A percentile compares a stretch with the other conserved stretches of the same genome.
phyloP scores from a whole-genome alignment of 1,140 invertebrate species.

The Odontomachus brunneus region DNA sequence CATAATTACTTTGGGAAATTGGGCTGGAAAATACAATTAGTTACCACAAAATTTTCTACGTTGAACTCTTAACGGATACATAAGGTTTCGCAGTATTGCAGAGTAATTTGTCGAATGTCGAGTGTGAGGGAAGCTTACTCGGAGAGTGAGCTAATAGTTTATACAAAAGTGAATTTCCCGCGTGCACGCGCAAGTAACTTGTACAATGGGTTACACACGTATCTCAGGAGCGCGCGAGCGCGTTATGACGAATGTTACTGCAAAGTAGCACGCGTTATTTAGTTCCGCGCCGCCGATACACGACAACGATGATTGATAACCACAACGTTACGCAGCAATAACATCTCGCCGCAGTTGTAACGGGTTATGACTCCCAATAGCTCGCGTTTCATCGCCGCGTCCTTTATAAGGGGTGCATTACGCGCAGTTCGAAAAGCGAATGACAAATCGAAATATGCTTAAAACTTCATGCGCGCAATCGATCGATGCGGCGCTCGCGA shows the following conservation, averaged over 20 bases:
- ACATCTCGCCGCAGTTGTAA: neutral
- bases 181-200: neutral
- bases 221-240: neutral
- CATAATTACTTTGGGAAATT: no score
- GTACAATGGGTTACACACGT: neutral
- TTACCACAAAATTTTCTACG: no score
- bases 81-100: neutral
- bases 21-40: no score
- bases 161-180: neutral
- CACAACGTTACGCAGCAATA: conserved; percentile 26
- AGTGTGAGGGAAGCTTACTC: no score
- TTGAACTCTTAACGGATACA: neutral
- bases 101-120: no score
- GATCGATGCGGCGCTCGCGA: neutral
- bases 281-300: conserved; percentile 15
- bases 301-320: conserved; percentile 37
- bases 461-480: neutral
- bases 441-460: neutral
- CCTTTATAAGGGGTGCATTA: neutral
- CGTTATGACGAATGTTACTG: neutral
- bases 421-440: neutral
- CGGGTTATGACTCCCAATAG: conserved; percentile 19
- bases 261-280: conserved; percentile 4
- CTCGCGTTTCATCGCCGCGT: conserved; percentile 18
- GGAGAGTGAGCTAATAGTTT: neutral